These are phyloP conservation scores for Melinaea marsaeus DNA, from an alignment of 2,888 invertebrate species.

Conservation along the genomic window DNA sequence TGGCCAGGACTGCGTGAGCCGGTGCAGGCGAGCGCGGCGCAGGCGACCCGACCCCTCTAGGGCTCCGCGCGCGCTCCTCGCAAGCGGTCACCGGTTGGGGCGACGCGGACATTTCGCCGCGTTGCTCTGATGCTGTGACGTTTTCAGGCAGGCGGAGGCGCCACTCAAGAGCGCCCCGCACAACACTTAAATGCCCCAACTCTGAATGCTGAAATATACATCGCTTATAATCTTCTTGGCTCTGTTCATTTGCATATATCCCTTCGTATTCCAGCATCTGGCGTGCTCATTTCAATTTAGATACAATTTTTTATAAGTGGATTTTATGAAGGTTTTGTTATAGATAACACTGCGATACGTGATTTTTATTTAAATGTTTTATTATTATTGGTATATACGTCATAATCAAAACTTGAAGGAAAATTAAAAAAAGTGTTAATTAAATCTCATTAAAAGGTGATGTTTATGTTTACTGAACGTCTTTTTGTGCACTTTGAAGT, in stretches of 20 bases:
- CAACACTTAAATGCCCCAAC: constrained; percentile 51
- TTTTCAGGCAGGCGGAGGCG: constrained; percentile 62
- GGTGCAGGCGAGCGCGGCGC: constrained; percentile 81
- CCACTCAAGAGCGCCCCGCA: constrained; percentile 68
- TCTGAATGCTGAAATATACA: constrained; percentile 60
- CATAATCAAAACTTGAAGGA: neutral
- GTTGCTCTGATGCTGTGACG: constrained; percentile 51
- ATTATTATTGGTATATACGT: too few relatives aligned
- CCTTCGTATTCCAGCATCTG: constrained; percentile 13
- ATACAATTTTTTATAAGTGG: constrained; percentile 19
- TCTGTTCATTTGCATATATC: constrained; percentile 1
- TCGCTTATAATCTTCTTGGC: constrained; percentile 17
- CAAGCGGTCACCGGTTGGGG: constrained; percentile 57
- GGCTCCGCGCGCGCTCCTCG: constrained; percentile 68
- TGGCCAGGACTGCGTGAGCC: constrained; percentile 86
- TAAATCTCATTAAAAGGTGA: neutral
- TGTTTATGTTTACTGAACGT: constrained; percentile 2
- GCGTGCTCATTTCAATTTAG: constrained; percentile 36
- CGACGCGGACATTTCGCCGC: constrained; percentile 70
- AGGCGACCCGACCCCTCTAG: constrained; percentile 70
- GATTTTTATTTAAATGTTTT: too few relatives aligned
- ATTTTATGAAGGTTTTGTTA: constrained; percentile 6
- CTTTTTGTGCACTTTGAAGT: constrained; percentile 33
- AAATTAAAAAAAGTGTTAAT: neutral
- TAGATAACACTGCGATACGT: constrained; percentile 2